phyloP scores from a whole-genome alignment of 2,113 vertebrate species.

The Canis aureus region DNA sequence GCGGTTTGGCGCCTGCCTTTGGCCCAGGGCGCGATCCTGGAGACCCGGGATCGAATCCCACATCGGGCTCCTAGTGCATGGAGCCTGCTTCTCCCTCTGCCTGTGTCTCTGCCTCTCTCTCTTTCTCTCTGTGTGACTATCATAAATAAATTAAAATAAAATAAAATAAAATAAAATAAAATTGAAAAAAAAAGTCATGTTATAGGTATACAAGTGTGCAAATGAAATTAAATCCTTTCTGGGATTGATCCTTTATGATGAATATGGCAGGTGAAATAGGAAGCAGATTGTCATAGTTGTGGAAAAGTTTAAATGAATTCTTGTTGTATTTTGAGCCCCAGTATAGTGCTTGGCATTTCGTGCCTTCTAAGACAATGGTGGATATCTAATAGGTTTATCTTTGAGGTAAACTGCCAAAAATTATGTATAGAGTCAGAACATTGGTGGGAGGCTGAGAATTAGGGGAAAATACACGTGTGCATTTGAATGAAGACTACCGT shows the following conservation, averaged over 20 bases:
- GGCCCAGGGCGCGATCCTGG: too few species aligned
- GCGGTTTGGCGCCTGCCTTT: too few species aligned
- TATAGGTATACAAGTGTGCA: background rate
- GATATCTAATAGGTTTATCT: background rate
- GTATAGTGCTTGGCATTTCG: background rate
- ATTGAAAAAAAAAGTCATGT: background rate
- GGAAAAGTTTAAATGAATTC: background rate
- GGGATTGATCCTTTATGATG: background rate
- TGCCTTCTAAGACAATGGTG: background rate
- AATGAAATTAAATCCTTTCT: conserved; percentile 8
- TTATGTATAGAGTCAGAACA: background rate
- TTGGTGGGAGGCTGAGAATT: background rate
- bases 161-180: too few species aligned
- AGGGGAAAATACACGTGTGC: background rate
- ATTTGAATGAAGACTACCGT: background rate
- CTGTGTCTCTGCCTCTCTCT: too few species aligned
- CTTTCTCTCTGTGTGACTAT: too few species aligned
- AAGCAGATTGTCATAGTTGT: background rate
- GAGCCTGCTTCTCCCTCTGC: too few species aligned
- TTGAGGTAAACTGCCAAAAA: conserved; percentile 1
- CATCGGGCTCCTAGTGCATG: too few species aligned
- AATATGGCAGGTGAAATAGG: background rate
- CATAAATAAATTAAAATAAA: too few species aligned
- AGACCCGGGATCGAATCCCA: too few species aligned
- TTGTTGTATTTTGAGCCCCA: background rate